Evolutionary conservation across 2,797 vertebrate species (phyloP).

Genomic region (Sebastes vulpes): DNA sequence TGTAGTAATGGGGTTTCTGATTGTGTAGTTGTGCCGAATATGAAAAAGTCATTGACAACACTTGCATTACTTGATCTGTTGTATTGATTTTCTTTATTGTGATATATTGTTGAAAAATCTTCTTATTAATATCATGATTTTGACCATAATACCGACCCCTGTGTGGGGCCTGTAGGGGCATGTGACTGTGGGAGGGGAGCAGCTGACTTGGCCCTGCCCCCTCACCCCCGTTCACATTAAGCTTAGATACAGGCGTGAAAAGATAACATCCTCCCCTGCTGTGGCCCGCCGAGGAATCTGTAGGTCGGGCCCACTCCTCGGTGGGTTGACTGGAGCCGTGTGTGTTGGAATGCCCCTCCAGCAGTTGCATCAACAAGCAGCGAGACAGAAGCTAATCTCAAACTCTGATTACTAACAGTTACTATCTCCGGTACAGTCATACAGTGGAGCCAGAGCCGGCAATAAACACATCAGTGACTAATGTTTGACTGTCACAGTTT

Average conservation of each 20-base stretch:
- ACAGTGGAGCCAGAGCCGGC: not conserved
- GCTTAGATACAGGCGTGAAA: conserved; percentile 66
- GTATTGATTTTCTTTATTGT: not conserved
- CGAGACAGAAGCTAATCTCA: conserved; percentile 53
- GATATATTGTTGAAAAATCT: not conserved
- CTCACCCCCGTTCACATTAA: conserved; percentile 13
- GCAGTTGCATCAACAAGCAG: conserved; percentile 80
- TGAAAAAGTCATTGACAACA: not conserved
- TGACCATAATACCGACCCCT: not conserved
- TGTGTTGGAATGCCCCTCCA: conserved; percentile 74
- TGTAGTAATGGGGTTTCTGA: not conserved
- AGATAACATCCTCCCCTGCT: conserved; percentile 80
- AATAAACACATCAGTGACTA: conserved; percentile 9
- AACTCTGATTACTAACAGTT: conserved; percentile 15
- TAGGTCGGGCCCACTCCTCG: conserved; percentile 54
- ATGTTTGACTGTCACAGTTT: not conserved
- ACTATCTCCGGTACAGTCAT: conserved; percentile 9
- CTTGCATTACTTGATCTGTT: not conserved
- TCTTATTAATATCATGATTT: not conserved
- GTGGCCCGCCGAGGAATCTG: conserved; percentile 73
- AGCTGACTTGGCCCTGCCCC: conserved; percentile 33
- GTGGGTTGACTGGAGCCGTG: conserved; percentile 57
- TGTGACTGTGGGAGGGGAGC: conserved; percentile 57
- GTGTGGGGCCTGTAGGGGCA: conserved; percentile 29
- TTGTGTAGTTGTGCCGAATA: not conserved